Evolutionary conservation across 2,797 vertebrate species (phyloP).

Genomic region (Crocodylus rhombifer): DNA sequence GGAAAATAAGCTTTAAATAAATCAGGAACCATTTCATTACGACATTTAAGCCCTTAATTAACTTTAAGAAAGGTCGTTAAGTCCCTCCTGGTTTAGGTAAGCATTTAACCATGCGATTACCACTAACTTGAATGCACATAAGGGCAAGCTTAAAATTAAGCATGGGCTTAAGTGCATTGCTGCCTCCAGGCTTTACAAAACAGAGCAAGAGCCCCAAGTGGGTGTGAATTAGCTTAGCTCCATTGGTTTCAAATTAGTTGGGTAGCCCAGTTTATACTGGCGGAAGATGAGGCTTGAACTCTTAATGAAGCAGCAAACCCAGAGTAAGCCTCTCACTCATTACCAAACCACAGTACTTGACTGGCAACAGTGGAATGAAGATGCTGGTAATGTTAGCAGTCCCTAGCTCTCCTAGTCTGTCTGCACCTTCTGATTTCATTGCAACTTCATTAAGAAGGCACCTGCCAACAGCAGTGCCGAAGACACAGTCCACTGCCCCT

Average conservation of each 20-base stretch:
- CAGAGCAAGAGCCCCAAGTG: neutral
- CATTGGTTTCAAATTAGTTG: accelerated
- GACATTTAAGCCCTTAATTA: neutral
- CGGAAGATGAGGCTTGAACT: neutral
- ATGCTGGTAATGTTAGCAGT: neutral
- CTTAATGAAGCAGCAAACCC: neutral
- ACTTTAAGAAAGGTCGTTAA: neutral
- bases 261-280: neutral
- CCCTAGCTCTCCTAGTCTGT: neutral
- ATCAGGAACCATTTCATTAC: neutral
- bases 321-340: neutral
- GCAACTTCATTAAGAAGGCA: accelerated
- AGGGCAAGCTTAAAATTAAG: neutral
- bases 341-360: accelerated
- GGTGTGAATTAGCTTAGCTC: neutral
- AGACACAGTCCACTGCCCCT: neutral
- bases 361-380: accelerated
- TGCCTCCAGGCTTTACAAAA: neutral
- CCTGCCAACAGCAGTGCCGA: neutral
- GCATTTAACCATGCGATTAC: neutral
- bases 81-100: no score
- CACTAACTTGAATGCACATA: neutral
- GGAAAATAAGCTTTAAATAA: neutral
- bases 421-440: neutral
- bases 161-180: neutral